Evolutionary conservation across 1,140 invertebrate genomes (phyloP).

Genomic region (Ostrea edulis): DNA sequence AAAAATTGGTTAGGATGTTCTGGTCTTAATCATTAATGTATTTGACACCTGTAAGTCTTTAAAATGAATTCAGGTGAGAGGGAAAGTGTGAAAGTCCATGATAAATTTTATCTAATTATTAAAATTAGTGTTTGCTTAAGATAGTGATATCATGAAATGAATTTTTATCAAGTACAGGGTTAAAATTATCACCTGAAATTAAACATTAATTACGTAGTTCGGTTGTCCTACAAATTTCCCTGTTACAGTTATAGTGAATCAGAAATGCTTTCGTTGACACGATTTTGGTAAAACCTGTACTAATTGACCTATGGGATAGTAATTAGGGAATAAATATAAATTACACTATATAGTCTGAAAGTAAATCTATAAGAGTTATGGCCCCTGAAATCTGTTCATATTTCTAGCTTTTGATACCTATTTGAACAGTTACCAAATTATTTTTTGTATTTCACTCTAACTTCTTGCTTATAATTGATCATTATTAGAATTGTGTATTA

Average conservation of each 20-base stretch:
- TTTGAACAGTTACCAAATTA: background rate
- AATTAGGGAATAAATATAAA: too few species aligned
- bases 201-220: background rate
- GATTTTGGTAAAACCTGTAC: background rate
- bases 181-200: background rate
- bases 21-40: background rate
- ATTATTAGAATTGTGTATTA: too few species aligned
- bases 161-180: background rate
- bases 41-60: slow-evolving; percentile 17
- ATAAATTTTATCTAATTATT: slow-evolving; percentile 10
- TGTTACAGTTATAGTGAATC: background rate
- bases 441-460: background rate
- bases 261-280: background rate
- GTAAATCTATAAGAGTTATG: background rate
- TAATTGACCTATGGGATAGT: too few species aligned
- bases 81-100: background rate
- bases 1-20: background rate
- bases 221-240: background rate
- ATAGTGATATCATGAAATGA: slow-evolving; percentile 12
- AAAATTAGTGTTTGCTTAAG: slow-evolving; percentile 11
- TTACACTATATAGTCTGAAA: too few species aligned
- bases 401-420: background rate
- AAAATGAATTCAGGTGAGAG: background rate
- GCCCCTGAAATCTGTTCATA: background rate
- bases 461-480: too few species aligned